Evolutionary conservation across 2,113 vertebrate species (phyloP).

Genomic region (Hiodon tergisus): DNA sequence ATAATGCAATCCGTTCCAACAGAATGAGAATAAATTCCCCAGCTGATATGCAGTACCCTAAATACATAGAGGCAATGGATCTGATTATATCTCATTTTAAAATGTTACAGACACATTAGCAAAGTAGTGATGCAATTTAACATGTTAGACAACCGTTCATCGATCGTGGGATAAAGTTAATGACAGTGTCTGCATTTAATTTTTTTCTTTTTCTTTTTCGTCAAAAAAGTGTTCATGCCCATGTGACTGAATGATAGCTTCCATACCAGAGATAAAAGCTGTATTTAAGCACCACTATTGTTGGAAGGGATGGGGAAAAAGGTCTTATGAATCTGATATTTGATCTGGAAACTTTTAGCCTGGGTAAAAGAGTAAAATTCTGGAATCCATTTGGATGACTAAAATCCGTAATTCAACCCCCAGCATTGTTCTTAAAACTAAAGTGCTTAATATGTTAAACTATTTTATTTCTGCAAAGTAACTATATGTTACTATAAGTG

Average conservation of each 20-base stretch:
- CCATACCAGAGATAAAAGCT: neutral
- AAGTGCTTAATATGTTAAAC: too few relatives aligned
- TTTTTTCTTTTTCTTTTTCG: neutral
- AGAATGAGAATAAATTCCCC: neutral
- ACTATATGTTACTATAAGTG: too few relatives aligned
- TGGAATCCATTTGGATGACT: too few relatives aligned
- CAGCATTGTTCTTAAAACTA: too few relatives aligned
- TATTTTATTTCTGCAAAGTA: too few relatives aligned
- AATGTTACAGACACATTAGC: neutral
- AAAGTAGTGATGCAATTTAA: constrained; percentile 1
- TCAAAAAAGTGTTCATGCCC: constrained; percentile 1
- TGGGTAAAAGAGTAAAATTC: too few relatives aligned
- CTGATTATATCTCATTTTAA: neutral
- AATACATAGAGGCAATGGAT: neutral
- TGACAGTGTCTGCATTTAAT: neutral
- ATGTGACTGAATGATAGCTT: neutral
- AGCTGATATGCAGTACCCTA: neutral
- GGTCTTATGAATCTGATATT: too few relatives aligned
- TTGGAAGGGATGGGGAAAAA: neutral
- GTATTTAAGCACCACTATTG: neutral
- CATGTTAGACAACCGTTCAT: neutral
- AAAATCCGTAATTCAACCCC: too few relatives aligned
- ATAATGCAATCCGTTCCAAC: too few relatives aligned
- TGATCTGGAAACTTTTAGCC: too few relatives aligned
- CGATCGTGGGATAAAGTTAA: neutral